These are phyloP conservation scores for Hydropotes inermis DNA, from an alignment of 2,113 vertebrate species.

Conservation along the genomic window DNA sequence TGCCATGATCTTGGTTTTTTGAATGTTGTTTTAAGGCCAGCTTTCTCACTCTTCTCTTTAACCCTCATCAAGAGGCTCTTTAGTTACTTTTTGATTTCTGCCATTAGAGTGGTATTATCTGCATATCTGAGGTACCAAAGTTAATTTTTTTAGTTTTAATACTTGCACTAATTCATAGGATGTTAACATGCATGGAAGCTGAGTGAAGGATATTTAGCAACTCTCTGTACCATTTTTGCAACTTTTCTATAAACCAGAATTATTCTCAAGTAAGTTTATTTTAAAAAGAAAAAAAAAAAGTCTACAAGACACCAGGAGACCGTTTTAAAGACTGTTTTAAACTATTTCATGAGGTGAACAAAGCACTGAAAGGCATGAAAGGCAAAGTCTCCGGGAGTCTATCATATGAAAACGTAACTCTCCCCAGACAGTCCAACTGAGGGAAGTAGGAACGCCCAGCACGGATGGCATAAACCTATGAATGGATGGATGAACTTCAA, in stretches of 20 bases:
- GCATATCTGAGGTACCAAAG: not conserved
- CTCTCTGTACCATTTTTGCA: not conserved
- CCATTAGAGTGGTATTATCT: not conserved
- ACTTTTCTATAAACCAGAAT: not conserved
- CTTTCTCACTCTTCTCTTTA: not conserved
- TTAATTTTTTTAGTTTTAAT: not conserved
- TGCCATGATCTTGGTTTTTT: not conserved
- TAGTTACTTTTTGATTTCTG: not conserved
- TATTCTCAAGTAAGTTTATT: not conserved
- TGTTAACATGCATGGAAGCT: not conserved
- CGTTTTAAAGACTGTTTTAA: not conserved
- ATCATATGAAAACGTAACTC: not conserved
- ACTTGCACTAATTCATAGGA: not conserved
- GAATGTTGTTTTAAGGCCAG: not conserved
- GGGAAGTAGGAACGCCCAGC: not conserved
- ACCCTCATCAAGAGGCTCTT: not conserved
- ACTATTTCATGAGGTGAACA: not conserved
- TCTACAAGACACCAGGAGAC: not conserved
- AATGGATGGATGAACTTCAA: not conserved
- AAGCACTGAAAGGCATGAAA: not conserved
- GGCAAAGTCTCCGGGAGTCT: not conserved
- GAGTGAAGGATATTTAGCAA: not conserved
- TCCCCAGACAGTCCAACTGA: not conserved
- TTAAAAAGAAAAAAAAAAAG: not conserved
- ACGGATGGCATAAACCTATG: not conserved